phyloP scores from a whole-genome alignment of 2,888 invertebrate genomes.

The Morpho deidamia region DNA sequence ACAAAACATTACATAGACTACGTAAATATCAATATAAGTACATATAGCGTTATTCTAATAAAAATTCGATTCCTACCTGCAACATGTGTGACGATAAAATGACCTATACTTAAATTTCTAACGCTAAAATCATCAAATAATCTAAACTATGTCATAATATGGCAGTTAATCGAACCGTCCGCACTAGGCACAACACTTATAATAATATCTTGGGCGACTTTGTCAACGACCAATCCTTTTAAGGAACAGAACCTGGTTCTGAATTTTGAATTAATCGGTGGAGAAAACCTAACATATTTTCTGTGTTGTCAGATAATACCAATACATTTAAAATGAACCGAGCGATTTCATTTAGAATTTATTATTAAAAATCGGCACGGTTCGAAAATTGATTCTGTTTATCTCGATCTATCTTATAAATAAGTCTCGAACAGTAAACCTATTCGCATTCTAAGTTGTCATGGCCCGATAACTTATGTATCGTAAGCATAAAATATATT shows the following conservation, averaged over 20 bases:
- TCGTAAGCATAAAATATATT: constrained; percentile 57
- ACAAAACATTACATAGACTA: constrained; percentile 43
- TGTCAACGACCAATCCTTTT: constrained; percentile 46
- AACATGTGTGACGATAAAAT: constrained; percentile 61
- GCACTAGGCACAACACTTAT: constrained; percentile 61
- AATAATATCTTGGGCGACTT: constrained; percentile 46
- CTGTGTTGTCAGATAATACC: constrained; percentile 18
- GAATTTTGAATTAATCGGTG: constrained; percentile 70
- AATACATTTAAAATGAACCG: constrained; percentile 5
- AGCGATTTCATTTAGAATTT: constrained; percentile 6
- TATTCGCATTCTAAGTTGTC: constrained; percentile 48
- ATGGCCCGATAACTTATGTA: constrained; percentile 72
- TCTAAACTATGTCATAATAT: constrained; percentile 77
- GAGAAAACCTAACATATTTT: constrained; percentile 46
- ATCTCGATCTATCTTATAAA: constrained; percentile 33
- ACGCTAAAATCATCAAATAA: constrained; percentile 62
- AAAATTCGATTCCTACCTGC: constrained; percentile 68
- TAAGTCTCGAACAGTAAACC: constrained; percentile 64
- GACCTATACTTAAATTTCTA: constrained; percentile 63
- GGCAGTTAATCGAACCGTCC: constrained; percentile 76
- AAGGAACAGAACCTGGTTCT: constrained; percentile 62
- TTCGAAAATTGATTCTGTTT: constrained; percentile 19
- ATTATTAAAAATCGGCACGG: constrained; percentile 16
- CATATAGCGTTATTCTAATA: constrained; percentile 51
- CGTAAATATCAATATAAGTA: constrained; percentile 41